Evolutionary conservation across 2,888 invertebrate genomes (phyloP).

Genomic region (Achlya flavicornis): DNA sequence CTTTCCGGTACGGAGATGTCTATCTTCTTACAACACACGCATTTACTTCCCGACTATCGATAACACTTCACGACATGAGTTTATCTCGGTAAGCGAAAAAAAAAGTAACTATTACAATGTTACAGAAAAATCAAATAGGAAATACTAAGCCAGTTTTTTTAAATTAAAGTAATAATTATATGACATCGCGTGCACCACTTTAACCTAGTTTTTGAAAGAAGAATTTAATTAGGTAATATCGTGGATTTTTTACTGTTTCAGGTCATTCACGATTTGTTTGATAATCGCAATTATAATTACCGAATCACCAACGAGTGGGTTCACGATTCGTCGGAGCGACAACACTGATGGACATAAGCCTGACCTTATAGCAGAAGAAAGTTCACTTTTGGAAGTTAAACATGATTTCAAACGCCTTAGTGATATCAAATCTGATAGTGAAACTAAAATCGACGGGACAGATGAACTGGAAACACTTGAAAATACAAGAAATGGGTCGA

Average conservation of each 20-base stretch:
- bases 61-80: slow-evolving; percentile 1
- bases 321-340: slow-evolving; percentile 45
- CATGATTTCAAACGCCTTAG: neutral
- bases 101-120: neutral
- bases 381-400: slow-evolving; percentile 45
- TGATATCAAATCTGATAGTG: neutral
- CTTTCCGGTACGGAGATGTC: neutral
- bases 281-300: slow-evolving; percentile 52
- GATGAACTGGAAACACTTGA: neutral
- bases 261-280: slow-evolving; percentile 62
- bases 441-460: neutral
- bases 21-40: neutral
- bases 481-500: neutral
- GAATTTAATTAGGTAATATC: neutral
- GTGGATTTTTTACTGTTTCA: slow-evolving; percentile 48
- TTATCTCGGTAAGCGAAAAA: slow-evolving; percentile 6
- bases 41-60: neutral
- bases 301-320: slow-evolving; percentile 51
- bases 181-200: neutral
- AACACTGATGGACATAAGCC: slow-evolving; percentile 24
- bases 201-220: neutral
- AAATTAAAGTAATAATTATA: neutral
- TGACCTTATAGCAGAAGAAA: slow-evolving; percentile 51
- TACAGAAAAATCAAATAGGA: neutral
- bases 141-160: neutral